A percentile compares a stretch with the other conserved stretches of the same genome.
Evolutionary conservation across 2,888 invertebrate genomes (phyloP).

Genomic region (Athrips mouffetella): DNA sequence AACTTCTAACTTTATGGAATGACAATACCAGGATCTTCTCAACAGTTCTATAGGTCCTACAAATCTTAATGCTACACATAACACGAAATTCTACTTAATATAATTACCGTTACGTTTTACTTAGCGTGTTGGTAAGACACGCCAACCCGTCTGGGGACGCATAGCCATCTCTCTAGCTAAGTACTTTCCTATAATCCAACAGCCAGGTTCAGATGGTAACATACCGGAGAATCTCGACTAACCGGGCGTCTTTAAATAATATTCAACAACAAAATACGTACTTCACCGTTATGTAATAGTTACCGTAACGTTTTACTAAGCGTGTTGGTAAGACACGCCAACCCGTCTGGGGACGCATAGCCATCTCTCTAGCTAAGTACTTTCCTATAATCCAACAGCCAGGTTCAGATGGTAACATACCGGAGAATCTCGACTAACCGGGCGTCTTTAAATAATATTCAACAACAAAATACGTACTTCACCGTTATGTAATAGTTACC

Average conservation of each 20-base stretch:
- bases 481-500: too few relatives aligned
- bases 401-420: conserved; percentile 7
- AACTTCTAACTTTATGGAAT: too few relatives aligned
- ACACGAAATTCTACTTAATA: neutral
- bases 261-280: neutral
- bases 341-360: neutral
- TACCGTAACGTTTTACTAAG: neutral
- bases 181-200: neutral
- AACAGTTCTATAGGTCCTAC: too few relatives aligned
- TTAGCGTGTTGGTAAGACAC: neutral
- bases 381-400: neutral
- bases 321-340: too few relatives aligned
- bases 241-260: neutral
- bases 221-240: neutral
- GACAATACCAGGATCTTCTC: too few relatives aligned
- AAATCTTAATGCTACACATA: too few relatives aligned
- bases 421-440: neutral
- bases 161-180: neutral
- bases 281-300: too few relatives aligned
- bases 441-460: neutral
- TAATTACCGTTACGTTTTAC: neutral
- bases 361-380: neutral
- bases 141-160: neutral
- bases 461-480: too few relatives aligned
- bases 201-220: neutral